Conservation (phyloP, 2,888 invertebrate species). For the Mellilla xanthometata region DNA sequence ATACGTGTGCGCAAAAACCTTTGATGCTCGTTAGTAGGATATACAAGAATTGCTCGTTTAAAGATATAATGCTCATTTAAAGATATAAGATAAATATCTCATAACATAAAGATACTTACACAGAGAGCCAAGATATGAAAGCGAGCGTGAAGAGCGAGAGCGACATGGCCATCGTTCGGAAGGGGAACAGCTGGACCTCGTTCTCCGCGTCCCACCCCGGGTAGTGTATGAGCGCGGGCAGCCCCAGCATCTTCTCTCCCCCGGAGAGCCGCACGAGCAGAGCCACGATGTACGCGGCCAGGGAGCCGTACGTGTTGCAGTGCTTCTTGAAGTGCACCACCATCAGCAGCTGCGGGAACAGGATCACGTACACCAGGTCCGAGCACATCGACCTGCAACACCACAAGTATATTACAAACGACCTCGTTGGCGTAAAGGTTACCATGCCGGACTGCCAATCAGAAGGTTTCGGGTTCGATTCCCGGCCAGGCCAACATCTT, state of each 20-base stretch:
- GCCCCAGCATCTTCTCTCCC: constrained; percentile 91
- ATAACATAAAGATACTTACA: constrained; percentile 66
- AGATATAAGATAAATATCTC: too few species aligned
- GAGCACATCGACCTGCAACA: constrained; percentile 96
- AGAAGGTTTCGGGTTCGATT: too few species aligned
- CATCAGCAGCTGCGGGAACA: constrained; percentile 98
- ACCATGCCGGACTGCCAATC: too few species aligned
- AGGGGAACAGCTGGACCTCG: constrained; percentile 97
- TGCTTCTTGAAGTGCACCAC: constrained; percentile 97
- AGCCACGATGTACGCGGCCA: constrained; percentile 93
- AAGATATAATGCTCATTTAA: too few species aligned
- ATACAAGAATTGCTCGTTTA: too few species aligned
- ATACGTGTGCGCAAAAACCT: too few species aligned
- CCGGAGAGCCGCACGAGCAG: constrained; percentile 92
- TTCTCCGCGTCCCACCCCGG: constrained; percentile 90
- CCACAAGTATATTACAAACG: too few species aligned
- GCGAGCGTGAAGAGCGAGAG: constrained; percentile 91
- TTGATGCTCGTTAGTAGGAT: too few species aligned
- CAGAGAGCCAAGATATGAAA: constrained; percentile 91
- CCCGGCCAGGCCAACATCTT: too few species aligned
- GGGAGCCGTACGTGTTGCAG: constrained; percentile 98
- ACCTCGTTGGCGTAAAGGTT: too few species aligned
- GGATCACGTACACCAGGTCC: constrained; percentile 98
- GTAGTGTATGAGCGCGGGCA: constrained; percentile 92
- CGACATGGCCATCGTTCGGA: constrained; percentile 97